A percentile compares a stretch with the other conserved stretches of the same genome.
Evolutionary conservation across 92 coral and sea anemone species (phyloP).

Genomic region (Parazoanthus atlanticus): DNA sequence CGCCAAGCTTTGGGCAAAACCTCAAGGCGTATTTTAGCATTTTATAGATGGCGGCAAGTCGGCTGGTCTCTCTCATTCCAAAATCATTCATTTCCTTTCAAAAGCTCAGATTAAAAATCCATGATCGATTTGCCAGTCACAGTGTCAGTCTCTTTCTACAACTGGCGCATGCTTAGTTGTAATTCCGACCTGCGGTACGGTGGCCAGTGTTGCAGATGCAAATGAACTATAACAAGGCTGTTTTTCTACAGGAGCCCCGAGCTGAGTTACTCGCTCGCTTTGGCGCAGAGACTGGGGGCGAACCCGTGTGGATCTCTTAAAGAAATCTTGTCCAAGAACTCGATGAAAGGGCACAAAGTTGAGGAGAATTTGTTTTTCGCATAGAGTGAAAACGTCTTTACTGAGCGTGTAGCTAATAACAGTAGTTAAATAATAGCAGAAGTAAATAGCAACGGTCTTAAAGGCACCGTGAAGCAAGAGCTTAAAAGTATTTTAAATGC

Average conservation of each 20-base stretch:
- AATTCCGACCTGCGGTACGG: no score
- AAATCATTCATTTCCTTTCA: no score
- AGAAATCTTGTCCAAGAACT: conserved; percentile 49
- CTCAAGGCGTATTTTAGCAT: no score
- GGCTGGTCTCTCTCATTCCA: no score
- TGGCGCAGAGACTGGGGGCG: conserved; percentile 56
- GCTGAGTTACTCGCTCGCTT: conserved; percentile 58
- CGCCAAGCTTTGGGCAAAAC: no score
- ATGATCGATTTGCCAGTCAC: no score
- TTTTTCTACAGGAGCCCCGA: conserved; percentile 41
- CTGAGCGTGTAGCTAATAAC: background rate
- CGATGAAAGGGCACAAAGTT: conserved; percentile 66
- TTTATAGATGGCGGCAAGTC: no score
- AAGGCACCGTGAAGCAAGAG: no score
- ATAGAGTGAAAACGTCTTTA: background rate
- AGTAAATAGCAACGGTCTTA: no score
- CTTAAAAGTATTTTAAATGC: background rate
- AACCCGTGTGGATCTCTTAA: conserved; percentile 39
- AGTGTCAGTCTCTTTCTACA: no score
- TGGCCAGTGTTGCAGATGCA: background rate
- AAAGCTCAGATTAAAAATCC: no score
- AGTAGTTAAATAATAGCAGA: background rate
- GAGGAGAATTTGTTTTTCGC: conserved; percentile 58
- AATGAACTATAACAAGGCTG: background rate
- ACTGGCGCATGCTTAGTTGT: background rate